A percentile compares a stretch with the other conserved stretches of the same genome.
phyloP scores from a whole-genome alignment of 2,113 vertebrate species.

The Lepus americanus region DNA sequence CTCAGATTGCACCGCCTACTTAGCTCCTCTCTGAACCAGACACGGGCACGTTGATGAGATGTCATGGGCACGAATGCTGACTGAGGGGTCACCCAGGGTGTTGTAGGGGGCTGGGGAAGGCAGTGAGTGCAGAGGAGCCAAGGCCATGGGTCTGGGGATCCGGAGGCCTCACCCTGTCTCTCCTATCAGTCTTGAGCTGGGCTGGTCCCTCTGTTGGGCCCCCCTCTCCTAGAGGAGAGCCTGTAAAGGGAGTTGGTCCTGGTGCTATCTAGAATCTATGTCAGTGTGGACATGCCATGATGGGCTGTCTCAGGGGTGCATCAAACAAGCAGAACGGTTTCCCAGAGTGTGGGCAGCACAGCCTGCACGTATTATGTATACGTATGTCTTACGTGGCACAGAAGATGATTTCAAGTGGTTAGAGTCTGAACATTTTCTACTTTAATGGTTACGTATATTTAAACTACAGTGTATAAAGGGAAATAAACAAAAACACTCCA shows the following conservation, averaged over 20 bases:
- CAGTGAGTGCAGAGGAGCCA: background rate
- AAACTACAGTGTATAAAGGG: background rate
- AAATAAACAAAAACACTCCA: constrained; percentile 26
- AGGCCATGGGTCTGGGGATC: background rate
- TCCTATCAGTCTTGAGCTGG: background rate
- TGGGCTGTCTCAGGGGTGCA: background rate
- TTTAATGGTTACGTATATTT: background rate
- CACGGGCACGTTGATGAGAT: background rate
- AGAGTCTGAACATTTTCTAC: background rate
- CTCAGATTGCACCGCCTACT: background rate
- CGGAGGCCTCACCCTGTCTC: background rate
- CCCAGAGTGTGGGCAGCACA: background rate
- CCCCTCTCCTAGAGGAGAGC: background rate
- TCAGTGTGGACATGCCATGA: background rate
- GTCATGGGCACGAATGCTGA: background rate
- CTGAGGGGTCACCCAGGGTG: background rate
- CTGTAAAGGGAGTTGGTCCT: background rate
- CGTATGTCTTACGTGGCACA: background rate
- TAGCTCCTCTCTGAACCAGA: background rate
- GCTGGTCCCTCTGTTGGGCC: background rate
- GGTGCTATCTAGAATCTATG: background rate
- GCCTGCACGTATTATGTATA: too few species aligned
- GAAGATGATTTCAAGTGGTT: background rate
- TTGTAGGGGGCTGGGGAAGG: background rate
- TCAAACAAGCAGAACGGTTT: background rate